Percentiles rank a stretch among this genome's conserved stretches.
Conservation (phyloP, 23 tunicate genomes). For the Phallusia fumigata region DNA sequence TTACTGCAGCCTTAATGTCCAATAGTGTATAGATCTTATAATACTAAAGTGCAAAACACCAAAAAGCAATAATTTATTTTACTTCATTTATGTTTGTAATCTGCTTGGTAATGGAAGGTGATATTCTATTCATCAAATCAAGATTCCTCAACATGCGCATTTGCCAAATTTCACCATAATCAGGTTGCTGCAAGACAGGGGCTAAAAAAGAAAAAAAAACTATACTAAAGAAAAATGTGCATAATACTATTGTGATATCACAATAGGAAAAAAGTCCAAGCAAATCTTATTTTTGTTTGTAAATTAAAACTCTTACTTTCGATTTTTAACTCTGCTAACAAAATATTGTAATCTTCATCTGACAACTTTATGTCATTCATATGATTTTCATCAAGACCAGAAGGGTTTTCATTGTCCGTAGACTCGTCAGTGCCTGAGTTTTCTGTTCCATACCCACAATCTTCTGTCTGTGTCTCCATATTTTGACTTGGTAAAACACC, state of each 20-base stretch:
- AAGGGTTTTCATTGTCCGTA: neutral
- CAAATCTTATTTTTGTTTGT: no score
- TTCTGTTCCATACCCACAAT: neutral
- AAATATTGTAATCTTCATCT: neutral
- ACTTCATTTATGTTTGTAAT: no score
- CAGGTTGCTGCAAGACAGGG: constrained; percentile 17
- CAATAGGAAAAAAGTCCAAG: no score
- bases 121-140: neutral
- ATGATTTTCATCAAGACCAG: neutral
- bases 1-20: no score
- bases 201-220: neutral
- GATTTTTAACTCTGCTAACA: neutral
- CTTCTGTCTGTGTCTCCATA: no score
- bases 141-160: constrained; percentile 12
- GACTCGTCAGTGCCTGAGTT: neutral
- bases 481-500: no score
- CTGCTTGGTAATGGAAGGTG: constrained; percentile 10
- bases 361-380: neutral
- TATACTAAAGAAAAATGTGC: neutral
- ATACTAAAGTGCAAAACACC: no score
- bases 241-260: neutral
- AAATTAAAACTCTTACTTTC: neutral
- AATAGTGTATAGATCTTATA: no score
- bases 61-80: no score
- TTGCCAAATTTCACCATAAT: constrained; percentile 21